Base-by-base conservation (phyloP, 1,140 invertebrate genomes). In the Whitmania pigra region DNA sequence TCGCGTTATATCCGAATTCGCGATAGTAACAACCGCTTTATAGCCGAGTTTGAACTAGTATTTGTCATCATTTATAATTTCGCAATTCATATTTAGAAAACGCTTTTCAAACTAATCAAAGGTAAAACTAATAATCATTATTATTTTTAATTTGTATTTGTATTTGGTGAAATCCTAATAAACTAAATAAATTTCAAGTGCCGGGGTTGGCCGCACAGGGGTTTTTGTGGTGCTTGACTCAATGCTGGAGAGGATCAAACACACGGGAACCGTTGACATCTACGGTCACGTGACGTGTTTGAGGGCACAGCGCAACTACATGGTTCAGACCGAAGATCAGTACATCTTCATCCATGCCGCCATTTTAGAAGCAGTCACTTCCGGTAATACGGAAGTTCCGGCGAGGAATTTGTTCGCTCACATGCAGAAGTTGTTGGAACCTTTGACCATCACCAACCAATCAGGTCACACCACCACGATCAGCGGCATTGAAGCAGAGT, bases 281-380 rank as follows among this genome's bases (percentile, higher is more conserved):
- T 99, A 98, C 79, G 96, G 95, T 7, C 94, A 98, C 84, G 95
- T 99, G 6, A 99, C 94, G 6, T 95, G 93, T 79, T 84, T 99
- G 27, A 86, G 97, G 72, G 92, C 94, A 15, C 97, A 99, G 81
- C 87, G 97, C 22, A 83, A 82, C 77, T 83, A 82, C 76, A 83
- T 83, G 80, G 82, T 83, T 36, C 92, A 99, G 83, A 99, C 96
- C 0, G 96, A 99, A 82, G 96, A 99, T 81, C 97, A 99, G 82
- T 99, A 99, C 81, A 94, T 98, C 72, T 99, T 99, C 83, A 97
- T 98, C 75, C 94, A 99, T 80, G 96, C 99, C 80, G 78, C 79
- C 22, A 73, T 82, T 89, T 83, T 98, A 13, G 96, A 99, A 82
- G 94, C 94, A 2, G 92, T 97, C 0, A 89, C 94, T 66, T 94